Conservation (phyloP, 2,888 invertebrate genomes). For the Congeria kusceri region DNA sequence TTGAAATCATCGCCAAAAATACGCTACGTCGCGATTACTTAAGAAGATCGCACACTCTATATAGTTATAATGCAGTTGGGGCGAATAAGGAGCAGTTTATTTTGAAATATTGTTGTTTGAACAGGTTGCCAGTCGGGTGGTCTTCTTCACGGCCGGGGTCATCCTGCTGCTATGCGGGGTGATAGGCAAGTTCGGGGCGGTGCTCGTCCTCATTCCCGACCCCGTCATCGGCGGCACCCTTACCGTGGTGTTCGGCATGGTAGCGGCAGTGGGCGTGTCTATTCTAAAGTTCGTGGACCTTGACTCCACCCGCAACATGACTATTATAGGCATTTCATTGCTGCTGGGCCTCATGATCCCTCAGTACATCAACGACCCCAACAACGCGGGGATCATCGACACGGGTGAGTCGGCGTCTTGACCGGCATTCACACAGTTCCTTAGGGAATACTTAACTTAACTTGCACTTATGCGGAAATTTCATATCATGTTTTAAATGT, state of each 20-base stretch:
- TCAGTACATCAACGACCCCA: constrained; percentile 72
- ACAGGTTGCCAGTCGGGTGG: constrained; percentile 86
- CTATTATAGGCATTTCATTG: constrained; percentile 94
- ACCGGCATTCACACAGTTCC: too few species aligned
- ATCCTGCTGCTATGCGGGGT: constrained; percentile 85
- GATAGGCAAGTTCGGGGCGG: constrained; percentile 86
- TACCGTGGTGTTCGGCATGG: constrained; percentile 81
- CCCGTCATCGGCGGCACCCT: constrained; percentile 86
- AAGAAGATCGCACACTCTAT: too few species aligned
- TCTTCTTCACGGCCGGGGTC: constrained; percentile 85
- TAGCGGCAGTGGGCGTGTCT: constrained; percentile 82
- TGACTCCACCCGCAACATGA: constrained; percentile 93
- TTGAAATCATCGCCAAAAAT: too few species aligned
- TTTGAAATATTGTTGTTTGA: too few species aligned
- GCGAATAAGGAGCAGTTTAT: too few species aligned
- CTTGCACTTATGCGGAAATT: too few species aligned
- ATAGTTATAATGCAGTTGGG: too few species aligned
- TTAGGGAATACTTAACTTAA: too few species aligned
- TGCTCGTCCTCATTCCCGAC: constrained; percentile 86
- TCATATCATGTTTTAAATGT: too few species aligned
- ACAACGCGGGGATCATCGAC: constrained; percentile 64
- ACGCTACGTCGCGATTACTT: too few species aligned
- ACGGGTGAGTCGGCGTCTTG: constrained; percentile 81
- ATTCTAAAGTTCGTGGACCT: constrained; percentile 88
- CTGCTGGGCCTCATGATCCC: constrained; percentile 91